Conservation (phyloP, 2,888 invertebrate genomes). For the Panopea generosa region DNA sequence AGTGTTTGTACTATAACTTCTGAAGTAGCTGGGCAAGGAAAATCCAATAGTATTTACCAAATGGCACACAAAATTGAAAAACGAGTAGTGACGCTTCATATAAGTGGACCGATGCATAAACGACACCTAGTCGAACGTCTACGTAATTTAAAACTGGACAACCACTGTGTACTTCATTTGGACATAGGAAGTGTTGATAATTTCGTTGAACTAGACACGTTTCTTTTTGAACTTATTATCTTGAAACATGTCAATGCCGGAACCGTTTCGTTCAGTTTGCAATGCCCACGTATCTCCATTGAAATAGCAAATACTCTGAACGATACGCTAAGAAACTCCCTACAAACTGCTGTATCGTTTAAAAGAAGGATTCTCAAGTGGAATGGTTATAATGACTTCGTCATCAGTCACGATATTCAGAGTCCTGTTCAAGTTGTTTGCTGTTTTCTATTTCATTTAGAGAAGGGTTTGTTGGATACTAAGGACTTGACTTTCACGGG, state of each 20-base stretch:
- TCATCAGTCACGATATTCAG: slow-evolving; percentile 56
- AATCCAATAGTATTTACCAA: slow-evolving; percentile 54
- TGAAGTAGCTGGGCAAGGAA: slow-evolving; percentile 65
- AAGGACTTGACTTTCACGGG: slow-evolving; percentile 58
- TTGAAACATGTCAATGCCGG: slow-evolving; percentile 55
- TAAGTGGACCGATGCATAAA: slow-evolving; percentile 64
- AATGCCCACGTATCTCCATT: slow-evolving; percentile 52
- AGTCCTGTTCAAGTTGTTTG: slow-evolving; percentile 73
- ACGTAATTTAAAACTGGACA: slow-evolving; percentile 27
- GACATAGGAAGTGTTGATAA: slow-evolving; percentile 63
- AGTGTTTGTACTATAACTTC: slow-evolving; percentile 61
- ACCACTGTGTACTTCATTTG: slow-evolving; percentile 61
- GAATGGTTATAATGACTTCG: slow-evolving; percentile 54
- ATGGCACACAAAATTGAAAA: slow-evolving; percentile 26
- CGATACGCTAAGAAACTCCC: slow-evolving; percentile 58
- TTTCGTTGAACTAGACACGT: slow-evolving; percentile 59
- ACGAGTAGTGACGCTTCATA: slow-evolving; percentile 56
- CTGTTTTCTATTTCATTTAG: slow-evolving; percentile 55
- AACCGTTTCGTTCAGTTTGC: slow-evolving; percentile 40
- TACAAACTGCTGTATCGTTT: slow-evolving; percentile 65
- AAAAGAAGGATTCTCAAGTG: slow-evolving; percentile 51
- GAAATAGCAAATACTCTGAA: slow-evolving; percentile 70
- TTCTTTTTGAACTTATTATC: slow-evolving; percentile 69
- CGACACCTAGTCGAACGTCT: slow-evolving; percentile 50
- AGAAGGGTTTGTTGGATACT: slow-evolving; percentile 46